These are phyloP conservation scores for Periplaneta americana DNA, from an alignment of 1,140 invertebrate species.

Conservation along the genomic window DNA sequence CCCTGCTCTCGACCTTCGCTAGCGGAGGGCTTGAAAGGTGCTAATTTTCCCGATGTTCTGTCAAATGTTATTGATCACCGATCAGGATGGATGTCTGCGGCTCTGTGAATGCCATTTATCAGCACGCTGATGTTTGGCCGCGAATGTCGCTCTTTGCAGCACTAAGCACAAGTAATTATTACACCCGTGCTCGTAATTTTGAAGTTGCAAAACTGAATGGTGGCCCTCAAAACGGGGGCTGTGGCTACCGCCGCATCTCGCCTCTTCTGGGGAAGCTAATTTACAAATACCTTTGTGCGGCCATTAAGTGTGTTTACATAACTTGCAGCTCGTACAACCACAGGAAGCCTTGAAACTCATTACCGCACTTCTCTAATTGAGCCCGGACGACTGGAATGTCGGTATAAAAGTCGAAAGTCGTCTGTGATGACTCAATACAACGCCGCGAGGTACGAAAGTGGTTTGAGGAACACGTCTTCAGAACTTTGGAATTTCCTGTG, in stretches of 20 bases:
- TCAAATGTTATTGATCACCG: slow-evolving; percentile 20
- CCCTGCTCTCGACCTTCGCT: too few relatives aligned
- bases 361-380: too few relatives aligned
- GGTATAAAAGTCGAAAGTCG: too few relatives aligned
- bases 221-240: background rate
- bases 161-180: slow-evolving; percentile 4
- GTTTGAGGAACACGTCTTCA: too few relatives aligned
- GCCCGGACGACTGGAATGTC: too few relatives aligned
- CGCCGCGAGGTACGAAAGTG: too few relatives aligned
- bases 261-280: background rate
- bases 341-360: background rate
- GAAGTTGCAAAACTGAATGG: background rate
- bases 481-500: too few relatives aligned
- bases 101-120: slow-evolving; percentile 4
- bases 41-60: slow-evolving; percentile 21
- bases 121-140: background rate
- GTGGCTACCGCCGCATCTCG: background rate
- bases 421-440: too few relatives aligned
- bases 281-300: background rate
- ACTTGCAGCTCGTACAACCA: background rate
- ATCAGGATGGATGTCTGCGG: slow-evolving; percentile 3
- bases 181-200: background rate
- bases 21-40: slow-evolving; percentile 17
- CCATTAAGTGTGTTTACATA: background rate
- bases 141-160: background rate